Percentiles rank a stretch among this genome's conserved stretches.
phyloP scores from a whole-genome alignment of 2,888 invertebrate species.

The Conistra vaccinii region DNA sequence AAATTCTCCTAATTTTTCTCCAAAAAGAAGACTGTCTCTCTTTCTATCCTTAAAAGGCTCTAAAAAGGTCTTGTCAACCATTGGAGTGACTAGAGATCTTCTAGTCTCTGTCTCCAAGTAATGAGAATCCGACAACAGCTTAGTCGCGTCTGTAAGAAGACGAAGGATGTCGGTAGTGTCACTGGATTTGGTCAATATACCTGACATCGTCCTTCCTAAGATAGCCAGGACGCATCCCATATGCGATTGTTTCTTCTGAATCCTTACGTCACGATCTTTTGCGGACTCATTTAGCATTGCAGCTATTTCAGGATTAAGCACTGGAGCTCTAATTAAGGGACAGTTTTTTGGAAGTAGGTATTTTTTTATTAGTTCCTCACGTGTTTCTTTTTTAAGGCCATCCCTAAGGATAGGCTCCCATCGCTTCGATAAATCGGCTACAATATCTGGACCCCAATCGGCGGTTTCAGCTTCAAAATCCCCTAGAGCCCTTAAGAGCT shows the following conservation, averaged over 20 bases:
- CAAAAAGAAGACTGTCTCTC: constrained; percentile 4
- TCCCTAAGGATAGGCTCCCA: no score
- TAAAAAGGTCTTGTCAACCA: no score
- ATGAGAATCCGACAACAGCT: constrained; percentile 11
- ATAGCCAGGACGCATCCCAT: constrained; percentile 7
- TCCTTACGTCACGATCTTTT: neutral
- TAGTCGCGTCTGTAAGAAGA: constrained; percentile 10
- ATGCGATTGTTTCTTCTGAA: constrained; percentile 17
- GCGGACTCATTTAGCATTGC: constrained; percentile 5
- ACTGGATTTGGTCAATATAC: constrained; percentile 10
- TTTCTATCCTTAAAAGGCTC: constrained; percentile 7
- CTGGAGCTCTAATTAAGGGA: constrained; percentile 2
- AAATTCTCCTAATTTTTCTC: constrained; percentile 5
- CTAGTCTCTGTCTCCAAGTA: no score
- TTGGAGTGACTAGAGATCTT: no score
- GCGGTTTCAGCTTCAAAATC: no score
- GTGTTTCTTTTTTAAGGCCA: neutral
- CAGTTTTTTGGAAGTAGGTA: constrained; percentile 6
- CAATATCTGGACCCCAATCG: no score
- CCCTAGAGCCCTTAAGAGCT: no score
- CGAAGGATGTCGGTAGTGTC: constrained; percentile 1
- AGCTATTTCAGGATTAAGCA: constrained; percentile 1
- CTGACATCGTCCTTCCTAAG: constrained; percentile 11
- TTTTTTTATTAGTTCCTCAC: neutral
- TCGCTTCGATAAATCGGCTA: no score